Base-by-base conservation (phyloP, 2,797 vertebrate species). In the Heteromormyrus szaboi region DNA sequence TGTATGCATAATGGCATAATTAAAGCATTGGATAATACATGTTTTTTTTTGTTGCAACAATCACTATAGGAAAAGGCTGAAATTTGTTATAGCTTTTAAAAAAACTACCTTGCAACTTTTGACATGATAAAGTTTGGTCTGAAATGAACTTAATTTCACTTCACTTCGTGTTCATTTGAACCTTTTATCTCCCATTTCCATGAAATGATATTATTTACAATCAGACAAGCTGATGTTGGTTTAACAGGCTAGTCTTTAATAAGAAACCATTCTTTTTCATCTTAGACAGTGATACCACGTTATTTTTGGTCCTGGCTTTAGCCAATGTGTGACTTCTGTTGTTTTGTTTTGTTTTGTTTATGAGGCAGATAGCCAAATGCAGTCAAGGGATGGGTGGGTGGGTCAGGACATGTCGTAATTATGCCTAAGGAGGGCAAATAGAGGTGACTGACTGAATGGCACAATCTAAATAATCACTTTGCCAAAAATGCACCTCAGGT, bases 401-500 rank as follows among this genome's bases (percentile, higher is more conserved):
- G 93, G 93, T 94, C 92, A 94, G 91, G 94, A 94, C 91, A 91
- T 93, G 92, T 92, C 90, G 92, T 94, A 93, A 94, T 92, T 95
- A 94, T 95, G 93, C 92, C 91, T 94, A 90, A 93, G 94, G 93
- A 94, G 94, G 95, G 94, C 94, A 93, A 92, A 92, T 93, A 95
- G 89, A 96, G 93, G 91, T 95, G 91, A 93, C 93, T 98, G 46
- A 50, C n/a, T 50, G n/a, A 41, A 46, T 50, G 97, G 97, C 96
- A 94, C 90, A 93, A 93, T 95, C 93, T 93, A 94, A 92, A 94
- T 93, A 93, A 93, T 94, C 94, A 93, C 92, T 94, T 93, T 96
- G 96, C 96, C 96, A 93, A 95, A 94, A 96, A 94, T 96, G 96
- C 95, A 95, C 93, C 95, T 98, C 96, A 94, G 94, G 96, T 98